These are phyloP conservation scores for Calameuta filiformis DNA, from an alignment of 2,888 invertebrate genomes.

Conservation along the genomic window DNA sequence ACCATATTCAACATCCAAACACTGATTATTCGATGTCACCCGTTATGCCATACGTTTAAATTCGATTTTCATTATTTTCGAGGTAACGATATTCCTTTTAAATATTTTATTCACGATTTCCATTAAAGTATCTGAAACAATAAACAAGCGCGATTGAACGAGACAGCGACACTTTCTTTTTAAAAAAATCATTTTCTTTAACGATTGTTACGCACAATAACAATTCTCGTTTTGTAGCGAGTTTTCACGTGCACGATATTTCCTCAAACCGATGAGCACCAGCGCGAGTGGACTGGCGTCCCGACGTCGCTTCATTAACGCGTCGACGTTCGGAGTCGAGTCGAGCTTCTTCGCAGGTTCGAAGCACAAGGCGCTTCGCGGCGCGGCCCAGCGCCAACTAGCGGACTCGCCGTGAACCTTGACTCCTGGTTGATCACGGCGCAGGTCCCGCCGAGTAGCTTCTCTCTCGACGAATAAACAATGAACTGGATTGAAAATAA, in stretches of 20 bases:
- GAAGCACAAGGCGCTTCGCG: conserved; percentile 49
- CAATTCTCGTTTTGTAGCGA: background rate
- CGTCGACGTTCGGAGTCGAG: background rate
- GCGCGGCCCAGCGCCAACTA: conserved; percentile 58
- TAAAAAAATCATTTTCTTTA: conserved; percentile 55
- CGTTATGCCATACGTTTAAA: background rate
- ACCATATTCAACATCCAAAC: background rate
- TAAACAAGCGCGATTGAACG: background rate
- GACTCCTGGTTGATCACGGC: conserved; percentile 7
- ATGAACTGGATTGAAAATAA: conserved; percentile 30
- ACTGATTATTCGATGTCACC: background rate
- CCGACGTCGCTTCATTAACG: conserved; percentile 29
- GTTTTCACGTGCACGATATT: background rate
- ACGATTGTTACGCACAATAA: background rate
- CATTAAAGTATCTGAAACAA: background rate
- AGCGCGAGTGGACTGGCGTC: conserved; percentile 16
- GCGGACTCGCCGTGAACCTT: conserved; percentile 40
- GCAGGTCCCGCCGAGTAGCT: conserved; percentile 24
- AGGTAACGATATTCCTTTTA: background rate
- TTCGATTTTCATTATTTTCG: background rate
- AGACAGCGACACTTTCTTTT: conserved; percentile 63
- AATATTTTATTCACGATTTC: background rate
- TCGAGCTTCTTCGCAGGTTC: conserved; percentile 12
- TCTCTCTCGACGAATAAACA: conserved; percentile 24
- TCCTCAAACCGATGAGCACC: background rate